These are phyloP conservation scores for Corythornis cristatus DNA, from an alignment of 2,113 vertebrate species.

Conservation along the genomic window DNA sequence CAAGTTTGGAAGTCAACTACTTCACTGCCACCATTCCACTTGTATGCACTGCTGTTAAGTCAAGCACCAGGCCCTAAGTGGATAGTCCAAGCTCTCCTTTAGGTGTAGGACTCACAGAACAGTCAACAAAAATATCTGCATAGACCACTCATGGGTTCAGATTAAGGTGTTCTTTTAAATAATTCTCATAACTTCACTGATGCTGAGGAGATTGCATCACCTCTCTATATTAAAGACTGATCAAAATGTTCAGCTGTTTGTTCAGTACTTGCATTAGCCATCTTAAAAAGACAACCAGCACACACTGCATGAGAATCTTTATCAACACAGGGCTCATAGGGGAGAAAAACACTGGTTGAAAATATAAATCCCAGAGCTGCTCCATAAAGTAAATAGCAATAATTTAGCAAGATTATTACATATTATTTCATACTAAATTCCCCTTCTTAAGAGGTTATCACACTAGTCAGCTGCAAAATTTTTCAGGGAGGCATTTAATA, in stretches of 20 bases:
- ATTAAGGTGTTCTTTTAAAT: neutral
- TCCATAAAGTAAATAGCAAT: neutral
- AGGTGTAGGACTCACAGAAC: neutral
- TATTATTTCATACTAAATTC: neutral
- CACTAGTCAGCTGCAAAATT: neutral
- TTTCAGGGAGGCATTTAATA: neutral
- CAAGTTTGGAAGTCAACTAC: neutral
- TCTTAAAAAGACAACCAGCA: neutral
- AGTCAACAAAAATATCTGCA: neutral
- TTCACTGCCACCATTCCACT: neutral
- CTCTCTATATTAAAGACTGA: neutral
- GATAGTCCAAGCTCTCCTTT: neutral
- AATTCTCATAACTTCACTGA: neutral
- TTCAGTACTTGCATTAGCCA: neutral
- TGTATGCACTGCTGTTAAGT: neutral
- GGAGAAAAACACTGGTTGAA: neutral
- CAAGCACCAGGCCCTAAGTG: neutral
- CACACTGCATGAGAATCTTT: neutral
- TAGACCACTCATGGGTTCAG: neutral
- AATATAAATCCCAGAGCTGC: neutral
- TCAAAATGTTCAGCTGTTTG: neutral
- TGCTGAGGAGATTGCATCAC: neutral
- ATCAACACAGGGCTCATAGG: neutral
- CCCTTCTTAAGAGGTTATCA: neutral
- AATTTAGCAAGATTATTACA: neutral